phyloP scores from a whole-genome alignment of 2,113 vertebrate species.

The Dromiciops gliroides region DNA sequence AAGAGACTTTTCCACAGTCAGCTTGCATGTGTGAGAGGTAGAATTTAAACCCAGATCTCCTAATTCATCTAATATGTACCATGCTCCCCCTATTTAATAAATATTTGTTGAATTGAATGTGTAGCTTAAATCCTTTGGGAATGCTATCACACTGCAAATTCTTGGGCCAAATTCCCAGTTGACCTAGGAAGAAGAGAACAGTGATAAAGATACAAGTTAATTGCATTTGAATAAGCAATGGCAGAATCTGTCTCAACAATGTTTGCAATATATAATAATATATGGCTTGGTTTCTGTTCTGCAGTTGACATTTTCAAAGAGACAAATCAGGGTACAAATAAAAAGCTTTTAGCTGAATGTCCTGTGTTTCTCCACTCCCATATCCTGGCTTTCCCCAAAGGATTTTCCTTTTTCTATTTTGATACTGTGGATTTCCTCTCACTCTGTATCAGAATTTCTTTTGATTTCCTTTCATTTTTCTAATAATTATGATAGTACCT shows the following conservation, averaged over 20 bases:
- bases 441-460: not conserved
- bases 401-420: conserved; percentile 23
- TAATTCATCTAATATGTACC: not conserved
- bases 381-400: conserved; percentile 21
- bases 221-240: not conserved
- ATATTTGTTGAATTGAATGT: not conserved
- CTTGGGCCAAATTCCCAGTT: not conserved
- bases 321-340: not conserved
- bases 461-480: conserved; percentile 11
- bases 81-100: not conserved
- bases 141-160: not conserved
- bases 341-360: not conserved
- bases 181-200: not conserved
- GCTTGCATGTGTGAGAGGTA: not conserved
- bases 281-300: conserved; percentile 20
- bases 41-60: not conserved
- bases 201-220: not conserved
- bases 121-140: not conserved
- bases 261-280: not conserved
- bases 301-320: not conserved
- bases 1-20: not conserved
- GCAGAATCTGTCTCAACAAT: not conserved
- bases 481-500: conserved; percentile 8
- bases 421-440: not conserved
- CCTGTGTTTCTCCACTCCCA: conserved; percentile 10